phyloP scores from a whole-genome alignment of 2,113 vertebrate genomes.

The Mesembrinibis cayennensis region DNA sequence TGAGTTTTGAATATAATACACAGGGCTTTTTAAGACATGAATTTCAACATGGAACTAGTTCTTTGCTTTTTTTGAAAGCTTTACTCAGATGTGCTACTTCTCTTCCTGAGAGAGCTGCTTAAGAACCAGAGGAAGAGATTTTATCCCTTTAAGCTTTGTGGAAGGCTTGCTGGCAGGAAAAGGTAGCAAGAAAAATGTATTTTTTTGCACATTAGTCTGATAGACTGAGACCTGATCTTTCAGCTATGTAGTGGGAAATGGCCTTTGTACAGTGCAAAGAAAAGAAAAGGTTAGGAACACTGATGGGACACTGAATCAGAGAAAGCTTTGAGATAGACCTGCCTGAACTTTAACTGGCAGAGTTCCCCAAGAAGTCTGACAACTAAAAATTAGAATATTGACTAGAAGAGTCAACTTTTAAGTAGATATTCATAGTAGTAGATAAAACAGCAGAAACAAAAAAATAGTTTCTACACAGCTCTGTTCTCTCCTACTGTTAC shows the following conservation, averaged over 20 bases:
- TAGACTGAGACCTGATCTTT: background rate
- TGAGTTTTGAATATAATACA: background rate
- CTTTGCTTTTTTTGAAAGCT: background rate
- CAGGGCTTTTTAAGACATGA: fast-evolving
- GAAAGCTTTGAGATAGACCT: background rate
- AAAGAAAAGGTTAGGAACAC: background rate
- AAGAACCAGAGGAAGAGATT: background rate
- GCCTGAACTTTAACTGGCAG: background rate
- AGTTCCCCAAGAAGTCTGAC: background rate
- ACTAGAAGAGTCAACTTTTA: background rate
- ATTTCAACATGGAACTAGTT: background rate
- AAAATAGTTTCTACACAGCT: background rate
- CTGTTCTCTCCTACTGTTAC: background rate
- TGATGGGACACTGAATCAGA: background rate
- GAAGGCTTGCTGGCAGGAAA: background rate
- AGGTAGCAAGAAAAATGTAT: background rate
- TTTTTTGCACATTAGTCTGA: background rate
- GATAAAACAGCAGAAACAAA: background rate
- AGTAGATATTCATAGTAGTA: background rate
- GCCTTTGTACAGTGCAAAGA: background rate
- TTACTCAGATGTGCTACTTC: fast-evolving
- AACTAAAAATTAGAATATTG: background rate
- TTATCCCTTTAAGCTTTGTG: background rate
- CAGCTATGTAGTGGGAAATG: background rate
- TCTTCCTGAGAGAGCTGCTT: background rate